A percentile compares a stretch with the other conserved stretches of the same genome.
These are phyloP conservation scores for Mycalesis mineus DNA, from an alignment of 2,888 invertebrate genomes.

Conservation along the genomic window DNA sequence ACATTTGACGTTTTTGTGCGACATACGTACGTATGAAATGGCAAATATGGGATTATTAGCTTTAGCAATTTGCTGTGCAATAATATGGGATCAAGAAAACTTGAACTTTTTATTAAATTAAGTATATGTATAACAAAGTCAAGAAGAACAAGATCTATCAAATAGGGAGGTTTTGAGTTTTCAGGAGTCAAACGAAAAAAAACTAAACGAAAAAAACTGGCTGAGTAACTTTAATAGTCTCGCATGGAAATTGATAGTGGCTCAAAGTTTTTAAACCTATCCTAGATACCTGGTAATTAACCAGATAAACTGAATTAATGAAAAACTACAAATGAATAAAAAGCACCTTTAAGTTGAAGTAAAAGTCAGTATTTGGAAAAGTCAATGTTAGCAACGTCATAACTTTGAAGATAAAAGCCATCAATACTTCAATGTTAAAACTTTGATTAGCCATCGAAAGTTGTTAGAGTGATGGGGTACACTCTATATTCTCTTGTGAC, in stretches of 20 bases:
- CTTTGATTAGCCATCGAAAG: constrained; percentile 43
- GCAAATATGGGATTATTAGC: constrained; percentile 64
- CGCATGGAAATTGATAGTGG: too few relatives aligned
- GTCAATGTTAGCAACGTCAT: constrained; percentile 9
- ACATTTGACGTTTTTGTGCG: constrained; percentile 77
- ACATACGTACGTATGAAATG: constrained; percentile 66
- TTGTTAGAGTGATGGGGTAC: constrained; percentile 33
- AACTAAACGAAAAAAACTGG: too few relatives aligned
- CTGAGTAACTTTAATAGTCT: too few relatives aligned
- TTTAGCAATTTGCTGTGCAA: constrained; percentile 33
- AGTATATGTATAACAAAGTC: too few relatives aligned
- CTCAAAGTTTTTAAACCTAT: too few relatives aligned
- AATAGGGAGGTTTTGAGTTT: too few relatives aligned
- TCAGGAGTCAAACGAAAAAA: too few relatives aligned
- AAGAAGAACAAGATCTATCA: too few relatives aligned
- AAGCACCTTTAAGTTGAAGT: background rate
- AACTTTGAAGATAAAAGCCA: constrained; percentile 20
- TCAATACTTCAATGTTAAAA: constrained; percentile 36
- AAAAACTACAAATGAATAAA: too few relatives aligned
- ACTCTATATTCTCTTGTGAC: constrained; percentile 44
- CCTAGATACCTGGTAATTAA: too few relatives aligned
- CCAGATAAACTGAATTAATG: too few relatives aligned
- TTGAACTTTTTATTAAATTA: background rate
- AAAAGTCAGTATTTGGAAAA: background rate
- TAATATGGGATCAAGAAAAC: constrained; percentile 18